These are phyloP conservation scores for Rhyacophila evoluta DNA, from an alignment of 2,888 invertebrate genomes.

Conservation along the genomic window DNA sequence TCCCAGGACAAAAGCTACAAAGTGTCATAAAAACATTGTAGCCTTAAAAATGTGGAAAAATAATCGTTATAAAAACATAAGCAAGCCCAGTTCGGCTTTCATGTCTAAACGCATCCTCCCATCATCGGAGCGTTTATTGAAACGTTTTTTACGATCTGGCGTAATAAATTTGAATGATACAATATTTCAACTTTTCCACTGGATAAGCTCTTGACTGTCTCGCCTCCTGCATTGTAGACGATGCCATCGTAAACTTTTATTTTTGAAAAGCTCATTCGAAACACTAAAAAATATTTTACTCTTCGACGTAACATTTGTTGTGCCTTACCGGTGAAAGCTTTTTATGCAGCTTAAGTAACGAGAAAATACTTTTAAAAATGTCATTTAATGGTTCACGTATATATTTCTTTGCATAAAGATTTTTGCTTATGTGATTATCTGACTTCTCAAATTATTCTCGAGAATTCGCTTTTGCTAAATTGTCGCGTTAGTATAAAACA, in stretches of 20 bases:
- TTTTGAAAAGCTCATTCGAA: background rate
- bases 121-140: slow-evolving; percentile 5
- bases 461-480: too few relatives aligned
- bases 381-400: too few relatives aligned
- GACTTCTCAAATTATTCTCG: too few relatives aligned
- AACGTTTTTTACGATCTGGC: background rate
- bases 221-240: background rate
- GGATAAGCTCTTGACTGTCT: background rate
- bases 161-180: background rate
- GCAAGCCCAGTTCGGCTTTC: background rate
- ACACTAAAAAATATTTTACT: background rate
- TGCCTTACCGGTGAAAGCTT: background rate
- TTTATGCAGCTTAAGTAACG: background rate
- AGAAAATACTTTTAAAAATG: too few relatives aligned
- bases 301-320: background rate
- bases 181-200: background rate
- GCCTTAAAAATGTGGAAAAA: background rate
- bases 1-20: background rate
- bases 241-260: background rate
- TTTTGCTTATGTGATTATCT: too few relatives aligned
- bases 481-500: too few relatives aligned
- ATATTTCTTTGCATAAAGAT: too few relatives aligned
- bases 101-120: background rate
- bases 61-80: background rate
- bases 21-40: background rate